A percentile compares a stretch with the other conserved stretches of the same genome.
Conservation (phyloP, 2,113 vertebrate genomes). For the Syrmaticus mikado region DNA sequence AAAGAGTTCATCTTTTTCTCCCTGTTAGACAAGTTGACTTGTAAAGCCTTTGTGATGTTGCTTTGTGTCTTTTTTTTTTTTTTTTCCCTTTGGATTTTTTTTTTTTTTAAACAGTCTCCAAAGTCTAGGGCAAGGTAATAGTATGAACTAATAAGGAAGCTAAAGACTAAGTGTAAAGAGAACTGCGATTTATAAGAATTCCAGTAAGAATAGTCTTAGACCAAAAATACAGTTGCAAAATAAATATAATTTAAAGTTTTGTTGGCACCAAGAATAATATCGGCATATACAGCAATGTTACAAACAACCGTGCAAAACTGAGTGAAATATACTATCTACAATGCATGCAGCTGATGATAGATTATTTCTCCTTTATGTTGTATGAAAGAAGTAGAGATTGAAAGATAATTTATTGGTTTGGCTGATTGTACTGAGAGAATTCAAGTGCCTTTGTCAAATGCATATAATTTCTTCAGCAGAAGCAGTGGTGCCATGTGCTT, state of each 20-base stretch:
- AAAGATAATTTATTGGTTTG: slow-evolving; percentile 26
- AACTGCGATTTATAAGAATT: neutral
- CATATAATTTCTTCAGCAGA: slow-evolving; percentile 14
- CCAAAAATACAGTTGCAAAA: neutral
- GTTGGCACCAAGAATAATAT: neutral
- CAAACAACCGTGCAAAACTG: neutral
- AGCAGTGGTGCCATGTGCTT: neutral
- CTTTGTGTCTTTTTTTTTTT: neutral
- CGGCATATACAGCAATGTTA: neutral
- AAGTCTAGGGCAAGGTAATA: neutral
- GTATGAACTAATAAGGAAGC: neutral
- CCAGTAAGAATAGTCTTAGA: neutral
- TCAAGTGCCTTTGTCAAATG: slow-evolving; percentile 2
- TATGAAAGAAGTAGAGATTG: neutral
- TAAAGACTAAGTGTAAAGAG: neutral
- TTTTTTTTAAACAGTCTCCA: neutral
- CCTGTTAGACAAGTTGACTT: neutral
- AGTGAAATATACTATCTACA: neutral
- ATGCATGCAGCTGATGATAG: neutral
- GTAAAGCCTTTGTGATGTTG: neutral
- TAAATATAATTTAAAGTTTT: neutral
- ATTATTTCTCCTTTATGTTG: neutral
- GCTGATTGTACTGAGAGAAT: slow-evolving; percentile 25
- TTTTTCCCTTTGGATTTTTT: neutral
- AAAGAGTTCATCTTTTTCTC: neutral